Evolutionary conservation across 2,113 vertebrate genomes (phyloP).

Genomic region (Mesitornis unicolor): DNA sequence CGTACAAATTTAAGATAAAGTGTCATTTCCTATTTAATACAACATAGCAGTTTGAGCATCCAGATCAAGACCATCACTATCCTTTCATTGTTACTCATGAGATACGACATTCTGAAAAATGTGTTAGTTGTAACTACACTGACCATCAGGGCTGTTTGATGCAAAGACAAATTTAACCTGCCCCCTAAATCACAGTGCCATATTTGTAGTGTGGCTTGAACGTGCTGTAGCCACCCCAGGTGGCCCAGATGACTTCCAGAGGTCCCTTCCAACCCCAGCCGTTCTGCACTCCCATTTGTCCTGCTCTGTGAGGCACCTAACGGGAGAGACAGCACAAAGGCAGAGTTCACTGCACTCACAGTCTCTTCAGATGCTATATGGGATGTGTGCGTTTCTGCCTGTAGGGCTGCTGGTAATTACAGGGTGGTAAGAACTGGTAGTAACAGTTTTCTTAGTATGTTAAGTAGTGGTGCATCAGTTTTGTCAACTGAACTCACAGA

Average conservation of each 20-base stretch:
- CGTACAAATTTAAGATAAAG: background rate
- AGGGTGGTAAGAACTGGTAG: too few relatives aligned
- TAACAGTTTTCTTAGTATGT: rapidly evolving
- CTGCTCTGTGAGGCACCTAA: background rate
- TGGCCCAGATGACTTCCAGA: background rate
- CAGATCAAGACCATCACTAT: background rate
- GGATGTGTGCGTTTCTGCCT: background rate
- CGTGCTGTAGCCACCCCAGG: background rate
- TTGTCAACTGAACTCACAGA: background rate
- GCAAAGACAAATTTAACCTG: background rate
- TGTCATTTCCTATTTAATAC: background rate
- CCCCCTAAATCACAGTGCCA: background rate
- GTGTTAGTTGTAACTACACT: background rate
- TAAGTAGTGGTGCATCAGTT: background rate
- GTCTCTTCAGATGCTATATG: background rate
- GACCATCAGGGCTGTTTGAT: background rate
- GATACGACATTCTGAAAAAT: background rate
- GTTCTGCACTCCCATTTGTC: background rate
- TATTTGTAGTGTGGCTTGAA: background rate
- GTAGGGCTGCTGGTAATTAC: background rate
- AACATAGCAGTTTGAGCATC: background rate
- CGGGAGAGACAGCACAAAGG: background rate
- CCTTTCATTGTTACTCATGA: background rate
- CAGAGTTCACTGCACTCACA: background rate
- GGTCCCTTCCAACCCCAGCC: background rate